A percentile compares a stretch with the other conserved stretches of the same genome.
These are phyloP conservation scores for Scartelaos histophorus DNA, from an alignment of 2,113 vertebrate genomes.

Conservation along the genomic window DNA sequence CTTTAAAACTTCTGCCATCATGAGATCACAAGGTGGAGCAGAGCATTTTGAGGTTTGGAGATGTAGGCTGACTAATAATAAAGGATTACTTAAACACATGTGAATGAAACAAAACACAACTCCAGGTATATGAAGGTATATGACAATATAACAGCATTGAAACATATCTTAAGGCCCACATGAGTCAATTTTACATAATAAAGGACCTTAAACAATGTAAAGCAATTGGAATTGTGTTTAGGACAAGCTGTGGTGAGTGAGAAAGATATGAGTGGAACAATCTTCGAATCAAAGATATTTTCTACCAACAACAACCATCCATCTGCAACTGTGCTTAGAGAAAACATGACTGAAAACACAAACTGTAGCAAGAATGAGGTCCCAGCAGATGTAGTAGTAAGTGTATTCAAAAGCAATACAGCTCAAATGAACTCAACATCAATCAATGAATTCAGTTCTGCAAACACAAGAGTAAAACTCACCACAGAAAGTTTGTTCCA, in stretches of 20 bases:
- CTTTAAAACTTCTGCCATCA: too few species aligned
- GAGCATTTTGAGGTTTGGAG: too few species aligned
- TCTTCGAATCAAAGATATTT: not conserved
- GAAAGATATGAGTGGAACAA: not conserved
- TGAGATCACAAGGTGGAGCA: too few species aligned
- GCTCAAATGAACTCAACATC: conserved; percentile 11
- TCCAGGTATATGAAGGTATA: too few species aligned
- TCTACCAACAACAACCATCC: not conserved
- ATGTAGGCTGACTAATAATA: too few species aligned
- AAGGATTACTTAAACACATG: too few species aligned
- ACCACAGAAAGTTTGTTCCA: not conserved
- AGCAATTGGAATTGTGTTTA: not conserved
- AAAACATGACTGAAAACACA: not conserved
- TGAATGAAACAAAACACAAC: too few species aligned
- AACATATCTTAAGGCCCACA: too few species aligned
- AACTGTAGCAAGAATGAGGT: not conserved
- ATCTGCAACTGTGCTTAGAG: not conserved
- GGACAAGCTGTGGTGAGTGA: conserved; percentile 17
- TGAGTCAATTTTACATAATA: not conserved
- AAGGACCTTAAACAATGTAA: conserved; percentile 4
- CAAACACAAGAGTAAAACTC: conserved; percentile 1
- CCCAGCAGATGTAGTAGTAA: conserved; percentile 26
- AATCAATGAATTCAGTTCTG: conserved; percentile 33
- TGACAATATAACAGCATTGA: too few species aligned
- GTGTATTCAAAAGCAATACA: conserved; percentile 8